Evolutionary conservation across 2,888 invertebrate genomes (phyloP).

Genomic region (Lymantria monacha): DNA sequence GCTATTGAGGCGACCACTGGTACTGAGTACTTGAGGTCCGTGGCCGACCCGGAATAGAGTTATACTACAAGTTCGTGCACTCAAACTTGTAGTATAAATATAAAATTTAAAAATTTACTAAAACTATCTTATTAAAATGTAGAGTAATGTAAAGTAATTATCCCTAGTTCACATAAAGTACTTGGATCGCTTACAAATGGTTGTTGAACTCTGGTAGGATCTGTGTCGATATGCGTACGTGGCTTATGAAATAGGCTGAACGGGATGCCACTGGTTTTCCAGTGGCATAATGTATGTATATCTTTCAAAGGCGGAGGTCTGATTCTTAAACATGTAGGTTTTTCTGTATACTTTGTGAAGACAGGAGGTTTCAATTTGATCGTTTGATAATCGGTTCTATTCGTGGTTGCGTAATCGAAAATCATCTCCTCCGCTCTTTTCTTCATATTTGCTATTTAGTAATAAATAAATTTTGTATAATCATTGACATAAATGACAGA

Average conservation of each 20-base stretch:
- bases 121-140: too few species aligned
- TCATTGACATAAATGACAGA: background rate
- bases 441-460: slow-evolving; percentile 24
- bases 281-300: slow-evolving; percentile 45
- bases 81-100: too few species aligned
- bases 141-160: too few species aligned
- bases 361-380: slow-evolving; percentile 19
- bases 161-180: too few species aligned
- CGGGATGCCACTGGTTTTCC: slow-evolving; percentile 37
- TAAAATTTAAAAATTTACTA: too few species aligned
- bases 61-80: too few species aligned
- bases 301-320: slow-evolving; percentile 40
- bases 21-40: too few species aligned
- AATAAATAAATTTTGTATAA: too few species aligned
- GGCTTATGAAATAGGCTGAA: slow-evolving; percentile 44
- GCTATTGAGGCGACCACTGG: too few species aligned
- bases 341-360: slow-evolving; percentile 34
- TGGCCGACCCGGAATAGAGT: too few species aligned
- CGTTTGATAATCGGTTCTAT: slow-evolving; percentile 36
- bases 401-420: slow-evolving; percentile 46
- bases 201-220: slow-evolving; percentile 43
- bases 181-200: slow-evolving; percentile 40
- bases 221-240: slow-evolving; percentile 38
- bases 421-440: slow-evolving; percentile 39
- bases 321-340: slow-evolving; percentile 12